Percentiles rank a stretch among this genome's conserved stretches.
These are phyloP conservation scores for Gasteruption jaculator DNA, from an alignment of 2,888 invertebrate species.

Conservation along the genomic window DNA sequence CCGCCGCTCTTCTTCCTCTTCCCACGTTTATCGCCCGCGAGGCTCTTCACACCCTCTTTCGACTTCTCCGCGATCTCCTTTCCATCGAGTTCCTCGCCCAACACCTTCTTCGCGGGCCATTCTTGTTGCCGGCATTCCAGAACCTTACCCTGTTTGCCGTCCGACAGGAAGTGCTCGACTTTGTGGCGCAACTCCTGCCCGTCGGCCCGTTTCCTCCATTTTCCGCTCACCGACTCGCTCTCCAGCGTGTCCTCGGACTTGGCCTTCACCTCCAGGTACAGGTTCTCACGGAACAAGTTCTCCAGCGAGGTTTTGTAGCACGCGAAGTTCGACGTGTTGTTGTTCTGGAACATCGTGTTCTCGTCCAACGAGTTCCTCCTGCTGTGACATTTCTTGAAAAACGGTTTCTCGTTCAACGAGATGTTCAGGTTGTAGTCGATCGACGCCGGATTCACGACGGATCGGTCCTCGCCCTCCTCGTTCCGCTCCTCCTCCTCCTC, in stretches of 20 bases:
- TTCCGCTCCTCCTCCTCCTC: no score
- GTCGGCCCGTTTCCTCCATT: slow-evolving; percentile 31
- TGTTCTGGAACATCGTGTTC: slow-evolving; percentile 29
- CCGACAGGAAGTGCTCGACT: slow-evolving; percentile 28
- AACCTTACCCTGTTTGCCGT: slow-evolving; percentile 20
- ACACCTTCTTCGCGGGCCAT: no score
- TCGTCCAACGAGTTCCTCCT: slow-evolving; percentile 37
- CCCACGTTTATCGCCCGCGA: slow-evolving; percentile 28
- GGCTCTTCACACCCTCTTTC: slow-evolving; percentile 10
- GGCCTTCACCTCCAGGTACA: slow-evolving; percentile 25
- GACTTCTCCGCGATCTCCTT: slow-evolving; percentile 21
- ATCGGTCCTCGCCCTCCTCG: no score
- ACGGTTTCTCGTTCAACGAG: slow-evolving; percentile 27
- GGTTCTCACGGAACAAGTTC: slow-evolving; percentile 22
- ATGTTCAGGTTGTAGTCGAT: slow-evolving; percentile 37
- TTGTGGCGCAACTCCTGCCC: slow-evolving; percentile 32
- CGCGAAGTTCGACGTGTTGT: slow-evolving; percentile 5
- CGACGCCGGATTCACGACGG: no score
- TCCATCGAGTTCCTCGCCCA: slow-evolving; percentile 1
- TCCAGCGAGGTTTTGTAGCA: slow-evolving; percentile 30
- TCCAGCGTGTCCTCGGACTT: slow-evolving; percentile 33
- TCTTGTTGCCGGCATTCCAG: no score
- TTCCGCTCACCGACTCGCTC: slow-evolving; percentile 14
- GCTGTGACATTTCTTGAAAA: slow-evolving; percentile 33
- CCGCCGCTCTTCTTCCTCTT: slow-evolving; percentile 33